Conservation (phyloP, 2,113 vertebrate genomes). For the Shinisaurus crocodilurus region DNA sequence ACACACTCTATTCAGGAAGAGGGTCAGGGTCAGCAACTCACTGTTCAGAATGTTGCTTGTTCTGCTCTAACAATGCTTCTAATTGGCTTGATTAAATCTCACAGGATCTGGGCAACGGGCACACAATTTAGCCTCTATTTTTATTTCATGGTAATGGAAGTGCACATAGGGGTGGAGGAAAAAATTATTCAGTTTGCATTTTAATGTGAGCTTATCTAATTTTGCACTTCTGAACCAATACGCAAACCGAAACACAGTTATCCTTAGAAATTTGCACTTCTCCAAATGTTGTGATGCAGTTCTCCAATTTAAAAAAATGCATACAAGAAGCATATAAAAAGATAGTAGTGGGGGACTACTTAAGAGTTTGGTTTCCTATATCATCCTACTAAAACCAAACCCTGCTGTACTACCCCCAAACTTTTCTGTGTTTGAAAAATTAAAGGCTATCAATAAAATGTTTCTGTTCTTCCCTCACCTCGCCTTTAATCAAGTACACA, state of each 20-base stretch:
- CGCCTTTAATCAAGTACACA: neutral
- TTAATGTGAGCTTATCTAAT: too few relatives aligned
- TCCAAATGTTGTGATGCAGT: neutral
- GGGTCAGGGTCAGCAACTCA: neutral
- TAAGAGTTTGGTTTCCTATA: neutral
- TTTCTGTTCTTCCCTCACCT: neutral
- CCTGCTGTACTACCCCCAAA: neutral
- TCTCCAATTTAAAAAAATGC: neutral
- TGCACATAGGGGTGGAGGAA: neutral
- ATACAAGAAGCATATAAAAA: too few relatives aligned
- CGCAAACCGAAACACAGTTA: neutral
- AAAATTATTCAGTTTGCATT: too few relatives aligned
- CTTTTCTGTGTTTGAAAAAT: neutral
- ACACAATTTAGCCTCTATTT: neutral
- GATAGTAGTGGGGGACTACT: too few relatives aligned
- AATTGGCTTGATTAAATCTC: neutral
- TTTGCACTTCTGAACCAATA: neutral
- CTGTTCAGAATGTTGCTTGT: neutral
- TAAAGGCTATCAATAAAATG: neutral
- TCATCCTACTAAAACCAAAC: neutral
- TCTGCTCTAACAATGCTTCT: neutral
- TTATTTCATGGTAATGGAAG: neutral
- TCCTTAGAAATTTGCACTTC: neutral
- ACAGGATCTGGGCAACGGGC: neutral
- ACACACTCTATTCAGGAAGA: neutral